Base-by-base conservation (phyloP, 2,113 vertebrate species). In the Plestiodon gilberti region DNA sequence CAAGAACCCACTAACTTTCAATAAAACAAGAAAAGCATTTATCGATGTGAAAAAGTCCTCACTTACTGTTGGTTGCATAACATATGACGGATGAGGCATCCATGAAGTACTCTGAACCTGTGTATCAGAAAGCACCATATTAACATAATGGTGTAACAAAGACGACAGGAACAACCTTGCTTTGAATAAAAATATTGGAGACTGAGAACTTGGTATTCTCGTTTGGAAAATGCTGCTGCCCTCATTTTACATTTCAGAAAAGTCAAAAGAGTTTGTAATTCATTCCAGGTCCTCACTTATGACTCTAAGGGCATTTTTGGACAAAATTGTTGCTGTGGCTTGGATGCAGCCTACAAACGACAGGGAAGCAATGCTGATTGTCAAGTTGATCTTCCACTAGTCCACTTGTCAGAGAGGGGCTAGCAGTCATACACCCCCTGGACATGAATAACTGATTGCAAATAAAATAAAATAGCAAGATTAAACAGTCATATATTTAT, bases 91-190 rank as follows among this genome's bases (percentile, higher is more conserved):
- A 97, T 99, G 99, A 97, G 98, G 99, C 98, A 99, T 99, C 99
- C 99, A 99, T 96, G 98, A 99, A 96, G 99, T 99, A 95, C 98
- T 99, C 98, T 99, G 99, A 96, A 99, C 99, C 99, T 99, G 97
- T 90, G 90, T 84, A 96, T 93, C 92, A 96, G 96, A 95, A 90
- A 94, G 95, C 85, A 94, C 94, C 91, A 71, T 82, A 95, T 97
- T 96, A 97, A 96, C 89, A 97, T 48, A 94, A 86, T 85, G 92
- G 83, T 90, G 91, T 91, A 90, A 92, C 92, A 81, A 79, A 11
- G 84, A 82, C 7, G 28, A 17, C 90, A 25, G 0, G 80, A 88
- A 78, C n/a, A 73, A 62, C 22, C 40, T 64, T 64, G 18, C 57
- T 81, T 86, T 64, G 67, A 48, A 48, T 25, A 61, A 64, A 4